A percentile compares a stretch with the other conserved stretches of the same genome.
These are phyloP conservation scores for Mystacornis crossleyi DNA, from an alignment of 2,113 vertebrate genomes.

Conservation along the genomic window DNA sequence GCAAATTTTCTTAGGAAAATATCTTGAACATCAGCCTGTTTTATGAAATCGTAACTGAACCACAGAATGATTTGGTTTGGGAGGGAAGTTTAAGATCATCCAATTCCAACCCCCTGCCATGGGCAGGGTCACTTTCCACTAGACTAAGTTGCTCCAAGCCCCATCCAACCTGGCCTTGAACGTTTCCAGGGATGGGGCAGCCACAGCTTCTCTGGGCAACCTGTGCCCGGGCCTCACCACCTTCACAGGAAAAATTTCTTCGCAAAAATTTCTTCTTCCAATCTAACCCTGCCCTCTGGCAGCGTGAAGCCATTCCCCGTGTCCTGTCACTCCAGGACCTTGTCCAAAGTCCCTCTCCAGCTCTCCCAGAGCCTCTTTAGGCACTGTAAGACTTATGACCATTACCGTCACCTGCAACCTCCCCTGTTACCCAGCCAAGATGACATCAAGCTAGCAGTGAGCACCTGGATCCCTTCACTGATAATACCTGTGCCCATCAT, in stretches of 20 bases:
- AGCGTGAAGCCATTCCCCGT: not conserved
- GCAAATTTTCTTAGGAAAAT: not conserved
- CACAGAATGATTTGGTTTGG: not conserved
- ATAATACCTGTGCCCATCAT: not conserved
- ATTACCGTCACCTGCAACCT: conserved; percentile 16
- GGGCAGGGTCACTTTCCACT: not conserved
- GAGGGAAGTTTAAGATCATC: not conserved
- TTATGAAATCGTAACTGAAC: not conserved
- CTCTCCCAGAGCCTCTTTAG: not conserved
- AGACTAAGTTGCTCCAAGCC: not conserved
- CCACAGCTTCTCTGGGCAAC: not conserved
- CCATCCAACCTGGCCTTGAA: not conserved
- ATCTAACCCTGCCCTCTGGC: not conserved
- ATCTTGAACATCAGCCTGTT: not conserved
- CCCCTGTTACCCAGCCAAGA: not conserved
- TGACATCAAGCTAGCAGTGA: not conserved
- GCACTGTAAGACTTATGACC: not conserved
- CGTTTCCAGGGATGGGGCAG: not conserved
- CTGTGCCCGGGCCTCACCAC: not conserved
- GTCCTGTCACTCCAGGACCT: not conserved
- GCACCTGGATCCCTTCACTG: not conserved
- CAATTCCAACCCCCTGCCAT: not conserved
- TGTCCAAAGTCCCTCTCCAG: not conserved
- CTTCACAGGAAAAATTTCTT: not conserved
- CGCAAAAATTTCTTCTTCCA: not conserved